Evolutionary conservation across 2,888 invertebrate genomes (phyloP), one percentile per base, ranked within the genome.

Genomic region (Abrostola triplasia): DNA sequence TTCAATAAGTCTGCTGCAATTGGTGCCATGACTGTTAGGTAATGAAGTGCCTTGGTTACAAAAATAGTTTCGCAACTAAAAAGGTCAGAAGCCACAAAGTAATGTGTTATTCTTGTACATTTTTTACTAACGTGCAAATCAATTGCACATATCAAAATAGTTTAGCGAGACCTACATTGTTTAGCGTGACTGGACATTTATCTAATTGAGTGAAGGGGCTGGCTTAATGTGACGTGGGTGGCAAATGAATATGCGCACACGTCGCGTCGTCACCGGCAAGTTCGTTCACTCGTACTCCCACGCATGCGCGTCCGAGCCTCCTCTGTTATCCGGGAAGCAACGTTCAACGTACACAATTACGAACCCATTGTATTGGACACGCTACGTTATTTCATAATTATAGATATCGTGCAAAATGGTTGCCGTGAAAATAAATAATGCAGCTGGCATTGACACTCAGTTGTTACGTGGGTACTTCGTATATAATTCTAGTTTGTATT

Each of bases 231-330:
- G 62, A 53, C 56, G 77, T 81, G 79, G 81, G 81, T 76, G 79
- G 70, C 57, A 70, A 68, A 65, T 67, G 53, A 73, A 65, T 73
- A 73, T 68, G 69, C 69, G 68, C 59, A 44, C 58, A 65, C 66
- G 60, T 58, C 69, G 60, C 44, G 44, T 7, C 51, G 59, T 67
- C 79, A 70, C 68, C 76, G 59, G 11, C 36, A 54, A 79, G 87
- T 86, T 87, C 85, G 77, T 85, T 87, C 83, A 86, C 84, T 80
- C 64, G 72, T 70, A 76, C 80, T 79, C 83, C 82, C 82, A 83
- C 83, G 73, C 71, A 61, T 55, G 62, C 76, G 10, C 44, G 60
- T 36, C 49, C 64, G 63, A 57, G 54, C 71, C 24, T 47, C 44
- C 44, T 47, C 10, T 59, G 44, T 67, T 74, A 72, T 77, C 77